Conservation (phyloP, 2,113 vertebrate genomes). For the Microtus montanus region DNA sequence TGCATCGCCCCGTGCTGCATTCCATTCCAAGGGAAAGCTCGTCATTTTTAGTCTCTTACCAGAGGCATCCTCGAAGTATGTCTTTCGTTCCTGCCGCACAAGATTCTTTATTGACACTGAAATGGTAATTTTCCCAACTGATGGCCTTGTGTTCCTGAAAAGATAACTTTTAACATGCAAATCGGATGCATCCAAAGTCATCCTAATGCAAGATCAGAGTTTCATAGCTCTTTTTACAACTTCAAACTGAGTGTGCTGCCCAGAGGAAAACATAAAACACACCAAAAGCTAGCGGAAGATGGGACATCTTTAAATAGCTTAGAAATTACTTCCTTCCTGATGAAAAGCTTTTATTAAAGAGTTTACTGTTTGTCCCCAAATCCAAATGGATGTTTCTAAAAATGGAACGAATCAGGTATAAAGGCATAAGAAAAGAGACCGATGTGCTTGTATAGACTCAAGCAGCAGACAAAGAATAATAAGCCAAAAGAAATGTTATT, state of each 20-base stretch:
- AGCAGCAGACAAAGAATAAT: not conserved
- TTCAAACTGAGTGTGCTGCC: constrained; percentile 59
- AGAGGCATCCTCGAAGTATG: constrained; percentile 43
- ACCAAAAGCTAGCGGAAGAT: constrained; percentile 43
- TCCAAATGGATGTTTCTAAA: constrained; percentile 53
- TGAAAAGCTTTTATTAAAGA: constrained; percentile 66
- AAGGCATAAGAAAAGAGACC: constrained; percentile 24
- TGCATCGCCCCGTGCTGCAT: not conserved
- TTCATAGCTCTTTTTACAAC: constrained; percentile 45
- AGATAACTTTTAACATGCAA: constrained; percentile 66
- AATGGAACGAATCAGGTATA: not conserved
- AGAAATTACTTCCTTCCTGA: constrained; percentile 54
- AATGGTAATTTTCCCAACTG: constrained; percentile 59
- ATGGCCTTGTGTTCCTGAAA: constrained; percentile 71
- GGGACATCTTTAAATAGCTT: not conserved
- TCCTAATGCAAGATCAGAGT: constrained; percentile 65
- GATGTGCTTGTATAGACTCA: not conserved
- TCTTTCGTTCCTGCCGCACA: constrained; percentile 42
- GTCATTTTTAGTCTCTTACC: constrained; percentile 64
- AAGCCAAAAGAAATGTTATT: not conserved
- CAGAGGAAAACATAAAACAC: constrained; percentile 68
- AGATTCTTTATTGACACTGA: constrained; percentile 51
- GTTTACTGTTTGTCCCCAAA: constrained; percentile 13
- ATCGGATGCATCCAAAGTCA: constrained; percentile 52
- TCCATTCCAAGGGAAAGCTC: constrained; percentile 69